Percentiles rank a stretch among this genome's conserved stretches.
Conservation (phyloP, 1,140 invertebrate species). For the Acromyrmex echinatior region DNA sequence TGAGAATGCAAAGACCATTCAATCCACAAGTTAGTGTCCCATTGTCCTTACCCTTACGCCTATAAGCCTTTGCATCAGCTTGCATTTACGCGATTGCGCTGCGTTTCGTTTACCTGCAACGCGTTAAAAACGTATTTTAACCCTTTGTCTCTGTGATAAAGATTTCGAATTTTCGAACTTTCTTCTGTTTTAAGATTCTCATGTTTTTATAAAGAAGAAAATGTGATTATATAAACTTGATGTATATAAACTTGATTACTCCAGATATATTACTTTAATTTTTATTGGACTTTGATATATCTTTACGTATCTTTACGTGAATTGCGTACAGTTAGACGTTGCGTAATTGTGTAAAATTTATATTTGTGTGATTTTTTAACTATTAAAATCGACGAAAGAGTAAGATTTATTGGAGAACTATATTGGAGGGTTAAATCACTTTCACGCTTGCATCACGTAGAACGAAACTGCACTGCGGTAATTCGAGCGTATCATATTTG, state of each 20-base stretch:
- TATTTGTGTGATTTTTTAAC: not conserved
- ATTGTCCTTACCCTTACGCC: constrained; percentile 68
- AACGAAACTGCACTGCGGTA: constrained; percentile 22
- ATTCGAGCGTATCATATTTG: constrained; percentile 52
- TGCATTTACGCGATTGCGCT: constrained; percentile 11
- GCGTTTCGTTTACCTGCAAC: not conserved
- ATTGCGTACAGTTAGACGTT: not conserved
- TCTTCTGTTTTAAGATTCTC: not conserved
- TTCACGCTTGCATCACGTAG: constrained; percentile 26
- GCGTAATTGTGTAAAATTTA: not conserved
- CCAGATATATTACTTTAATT: not conserved
- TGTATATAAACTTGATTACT: not conserved
- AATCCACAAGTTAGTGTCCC: constrained; percentile 89
- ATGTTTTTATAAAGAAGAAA: not conserved
- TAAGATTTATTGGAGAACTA: constrained; percentile 31
- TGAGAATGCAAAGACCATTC: constrained; percentile 92
- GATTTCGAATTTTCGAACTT: not conserved
- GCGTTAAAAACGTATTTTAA: not conserved
- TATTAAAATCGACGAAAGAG: not conserved
- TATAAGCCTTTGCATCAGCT: constrained; percentile 29
- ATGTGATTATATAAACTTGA: not conserved
- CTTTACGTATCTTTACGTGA: not conserved
- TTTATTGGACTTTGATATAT: not conserved
- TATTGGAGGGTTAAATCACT: constrained; percentile 34
- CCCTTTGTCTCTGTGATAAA: not conserved